Conservation (phyloP, 1,140 invertebrate species). For the Wiebesia pumilae region DNA sequence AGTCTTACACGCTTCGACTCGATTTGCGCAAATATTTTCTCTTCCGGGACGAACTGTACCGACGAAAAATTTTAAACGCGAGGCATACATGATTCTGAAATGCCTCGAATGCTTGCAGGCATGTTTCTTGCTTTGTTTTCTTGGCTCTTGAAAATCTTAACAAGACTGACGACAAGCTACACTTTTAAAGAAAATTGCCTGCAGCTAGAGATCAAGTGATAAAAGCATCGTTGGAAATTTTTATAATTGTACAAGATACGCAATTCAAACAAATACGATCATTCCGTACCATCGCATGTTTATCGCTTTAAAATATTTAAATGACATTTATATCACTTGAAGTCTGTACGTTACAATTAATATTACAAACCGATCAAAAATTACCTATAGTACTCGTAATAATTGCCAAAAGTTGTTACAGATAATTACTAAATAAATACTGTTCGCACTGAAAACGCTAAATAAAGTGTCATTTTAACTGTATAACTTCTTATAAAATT, state of each 20-base stretch:
- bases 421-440: too few species aligned
- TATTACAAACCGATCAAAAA: not conserved
- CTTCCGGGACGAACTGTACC: not conserved
- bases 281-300: not conserved
- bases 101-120: not conserved
- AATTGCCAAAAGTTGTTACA: not conserved
- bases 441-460: too few species aligned
- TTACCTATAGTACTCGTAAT: not conserved
- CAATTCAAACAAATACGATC: not conserved
- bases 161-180: not conserved
- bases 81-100: not conserved
- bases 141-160: not conserved
- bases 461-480: too few species aligned
- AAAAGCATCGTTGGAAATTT: not conserved
- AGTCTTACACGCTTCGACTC: not conserved
- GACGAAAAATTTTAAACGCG: too few species aligned
- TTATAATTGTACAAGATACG: not conserved
- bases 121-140: not conserved
- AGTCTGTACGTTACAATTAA: not conserved
- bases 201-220: not conserved
- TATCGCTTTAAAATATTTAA: not conserved
- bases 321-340: not conserved
- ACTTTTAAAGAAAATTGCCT: not conserved
- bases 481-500: too few species aligned
- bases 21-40: conserved; percentile 41